Conservation (phyloP, 1,140 invertebrate genomes). For the Drosophila funebris region DNA sequence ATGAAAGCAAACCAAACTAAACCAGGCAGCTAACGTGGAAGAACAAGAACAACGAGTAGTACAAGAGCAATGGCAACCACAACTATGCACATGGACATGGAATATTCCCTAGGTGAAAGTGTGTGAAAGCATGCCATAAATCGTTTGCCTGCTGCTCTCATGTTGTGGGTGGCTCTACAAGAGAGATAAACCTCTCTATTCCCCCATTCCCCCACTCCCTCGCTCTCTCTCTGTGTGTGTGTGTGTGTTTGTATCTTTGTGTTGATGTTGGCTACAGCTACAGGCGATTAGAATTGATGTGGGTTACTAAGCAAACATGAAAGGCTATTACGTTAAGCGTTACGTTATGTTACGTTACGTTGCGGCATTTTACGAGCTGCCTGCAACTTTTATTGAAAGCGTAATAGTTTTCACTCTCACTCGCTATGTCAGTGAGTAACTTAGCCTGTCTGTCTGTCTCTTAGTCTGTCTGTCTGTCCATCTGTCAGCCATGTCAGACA, state of each 20-base stretch:
- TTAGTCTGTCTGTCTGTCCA: not conserved
- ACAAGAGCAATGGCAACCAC: slow-evolving; percentile 43
- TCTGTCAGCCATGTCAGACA: not conserved
- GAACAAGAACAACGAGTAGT: not conserved
- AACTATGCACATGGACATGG: slow-evolving; percentile 57
- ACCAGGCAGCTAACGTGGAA: not conserved
- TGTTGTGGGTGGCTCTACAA: slow-evolving; percentile 40
- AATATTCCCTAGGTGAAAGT: slow-evolving; percentile 82
- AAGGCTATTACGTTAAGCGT: slow-evolving; percentile 81
- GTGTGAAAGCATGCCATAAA: slow-evolving; percentile 82
- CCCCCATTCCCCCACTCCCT: not conserved
- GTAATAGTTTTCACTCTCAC: slow-evolving; percentile 43
- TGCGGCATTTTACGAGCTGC: slow-evolving; percentile 53
- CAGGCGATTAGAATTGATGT: slow-evolving; percentile 80
- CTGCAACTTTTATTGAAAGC: slow-evolving; percentile 55
- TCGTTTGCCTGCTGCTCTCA: slow-evolving; percentile 59
- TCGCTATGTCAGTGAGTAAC: not conserved
- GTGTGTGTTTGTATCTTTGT: slow-evolving; percentile 11
- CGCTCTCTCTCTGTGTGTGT: not conserved
- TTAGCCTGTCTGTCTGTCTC: not conserved
- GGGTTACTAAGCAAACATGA: slow-evolving; percentile 82
- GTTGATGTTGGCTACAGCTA: slow-evolving; percentile 49
- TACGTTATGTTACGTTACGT: slow-evolving; percentile 66
- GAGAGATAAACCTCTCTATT: slow-evolving; percentile 13
- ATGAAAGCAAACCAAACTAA: no score